Base-by-base conservation (phyloP, 2,113 vertebrate species). In the Chaetops frenatus region DNA sequence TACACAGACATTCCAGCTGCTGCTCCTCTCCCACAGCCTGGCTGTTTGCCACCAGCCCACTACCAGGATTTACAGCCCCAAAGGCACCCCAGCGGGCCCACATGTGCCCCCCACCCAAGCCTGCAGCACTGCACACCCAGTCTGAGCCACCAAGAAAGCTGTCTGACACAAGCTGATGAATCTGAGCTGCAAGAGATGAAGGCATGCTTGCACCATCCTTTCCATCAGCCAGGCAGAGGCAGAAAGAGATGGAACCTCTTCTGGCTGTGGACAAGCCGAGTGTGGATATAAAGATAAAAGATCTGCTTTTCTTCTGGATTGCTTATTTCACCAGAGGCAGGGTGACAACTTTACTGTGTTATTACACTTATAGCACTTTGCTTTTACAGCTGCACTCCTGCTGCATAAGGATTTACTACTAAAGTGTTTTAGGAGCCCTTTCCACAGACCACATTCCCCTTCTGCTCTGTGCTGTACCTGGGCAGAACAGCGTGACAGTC, bases 71-170 rank as follows among this genome's bases (percentile, higher is more conserved):
- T 40, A 14, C 81, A 44, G 73, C 70, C 77, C 73, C 56, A 42
- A 19, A 35, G 60, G 38, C 80, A 54, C 21, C 27, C 44, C 66
- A 61, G 58, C 0, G 0, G 27, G 9, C 44, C 66, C 2, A 4
- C 4, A 2, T 1, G 15, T 51, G 23, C 12, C 10, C 24, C 48
- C 38, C 10, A 24, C 48, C 38, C 27, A 9, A n/a, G 35, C 10
- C 69, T 35, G 64, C 51, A 85, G 8, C 27, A 9, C 15, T 3
- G 58, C 65, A 51, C 57, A 22, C 29, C 47, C 70, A 58, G 73
- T 38, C 58, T 20, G 42, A 84, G 48, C 15, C 28, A 53, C 47
- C 48, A 7, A 3, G 20, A 31, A 56, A 72, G 29, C 2, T 18
- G 18, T 9, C 28, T n/a, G 70, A 76, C 70, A 53, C 25, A 47